Evolutionary conservation across 2,888 invertebrate species (phyloP), one percentile per base, ranked within the genome.

Genomic region (Strigamia crassipes): DNA sequence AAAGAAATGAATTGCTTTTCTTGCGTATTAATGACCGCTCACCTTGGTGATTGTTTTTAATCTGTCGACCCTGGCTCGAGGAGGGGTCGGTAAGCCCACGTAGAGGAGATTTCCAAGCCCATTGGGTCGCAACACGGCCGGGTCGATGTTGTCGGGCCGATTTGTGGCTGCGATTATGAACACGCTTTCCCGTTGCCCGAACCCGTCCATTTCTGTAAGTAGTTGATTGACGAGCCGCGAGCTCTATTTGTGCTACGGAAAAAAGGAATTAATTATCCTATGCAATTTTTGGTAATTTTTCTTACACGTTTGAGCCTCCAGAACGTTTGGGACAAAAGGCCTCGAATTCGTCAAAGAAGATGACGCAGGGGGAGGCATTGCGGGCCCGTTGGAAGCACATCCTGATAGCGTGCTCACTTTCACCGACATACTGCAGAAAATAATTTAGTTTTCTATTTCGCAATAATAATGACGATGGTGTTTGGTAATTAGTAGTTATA

Each of bases 311-410:
- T 85, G 90, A 92, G 83, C 92, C 91, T 66, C 94, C 93, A 5
- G 94, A 93, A 86, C 99, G 90, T 85, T 94, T 93, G 0, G 98
- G 97, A 87, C 97, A 98, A 41, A 99, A 88, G 0, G 99, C 95
- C 88, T 99, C 99, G 84, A 99, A 91, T 89, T 99, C 99, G 87
- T 99, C 99, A 87, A 99, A 99, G 89, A 99, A 99, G 87, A 99
- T 97, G 3, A 99, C 97, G 87, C 99, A 99, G 0, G 99, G 99
- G 0, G 96, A 93, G 0, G 97, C 97, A 88, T 97, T 97, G 77
- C 95, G 90, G 0, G 99, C 99, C 84, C 98, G 91, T 87, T 95
- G 93, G 87, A 99, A 99, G 86, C 96, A 96, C 31, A 95, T 94
- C n/a, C 99, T 91, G 0, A 99, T 97, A 0, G 97, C 97, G 85